Base-by-base conservation (phyloP, 37 sponge, comb jelly and placozoan species). In the Theonella swinhoei region DNA sequence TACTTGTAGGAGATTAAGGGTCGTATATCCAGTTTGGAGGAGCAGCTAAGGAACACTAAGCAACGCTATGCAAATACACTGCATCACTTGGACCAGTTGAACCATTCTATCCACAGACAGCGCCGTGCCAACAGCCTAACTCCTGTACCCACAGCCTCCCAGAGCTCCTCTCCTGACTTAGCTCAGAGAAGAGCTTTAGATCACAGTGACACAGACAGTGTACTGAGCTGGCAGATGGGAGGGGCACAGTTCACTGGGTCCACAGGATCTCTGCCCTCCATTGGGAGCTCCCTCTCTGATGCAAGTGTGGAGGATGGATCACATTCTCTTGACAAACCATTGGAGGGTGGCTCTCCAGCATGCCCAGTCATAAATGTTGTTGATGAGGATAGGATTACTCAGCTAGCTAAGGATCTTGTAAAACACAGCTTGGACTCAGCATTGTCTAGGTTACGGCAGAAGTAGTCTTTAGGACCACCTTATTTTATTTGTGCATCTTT, bases 1-100 rank as follows among this genome's bases (percentile, higher is more conserved):
- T 78, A 3, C 7, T 7, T 59, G 5, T 64, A 78, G 30, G 3
- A 68, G 29, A 39, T 69, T 20, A 74, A 36, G 28, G 34, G 9
- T 1, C 33, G 33, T 7, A 83, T 78, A 0, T 38, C 77, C 1
- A 54, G 63, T n/a, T 32, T 79, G 75, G 68, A 79, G 42, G 1
- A 59, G 14, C 64, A 83, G 68, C 65, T 82, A 14, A 41, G 35
- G 20, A 72, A 72, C 1, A 73, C 35, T 22, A 86, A 86, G 67
- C 5, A 40, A 7, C 41, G 37, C 28, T 86, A 86, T 32, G 30
- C 87, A 23, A 43, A 20, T 7, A 72, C 89, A 26, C 73, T 89
- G 62, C 70, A 73, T 34, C 37, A 39, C 4, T 70, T 89, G 34
- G 89, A 89, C 34, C 14, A 38, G 4, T 74, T 89, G 25, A 89